Conservation (phyloP, 2,113 vertebrate species). For the Leptobrachium leishanense region DNA sequence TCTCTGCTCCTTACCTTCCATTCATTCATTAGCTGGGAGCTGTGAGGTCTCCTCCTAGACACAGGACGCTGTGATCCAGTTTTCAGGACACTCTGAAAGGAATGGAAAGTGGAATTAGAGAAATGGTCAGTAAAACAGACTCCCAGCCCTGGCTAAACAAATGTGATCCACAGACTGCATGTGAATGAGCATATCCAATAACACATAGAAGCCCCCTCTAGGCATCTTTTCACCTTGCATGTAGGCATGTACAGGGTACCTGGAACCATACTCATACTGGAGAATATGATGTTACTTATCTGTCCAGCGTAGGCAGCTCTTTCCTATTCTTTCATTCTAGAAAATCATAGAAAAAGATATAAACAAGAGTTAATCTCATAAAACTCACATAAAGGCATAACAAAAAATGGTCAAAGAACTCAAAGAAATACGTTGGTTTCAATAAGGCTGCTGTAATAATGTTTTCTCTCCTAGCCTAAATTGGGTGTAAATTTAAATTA, state of each 20-base stretch:
- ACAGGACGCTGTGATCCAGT: background rate
- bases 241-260: no score
- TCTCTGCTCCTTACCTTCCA: slow-evolving; percentile 13
- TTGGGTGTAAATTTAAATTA: slow-evolving; percentile 4
- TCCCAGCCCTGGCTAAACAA: no score
- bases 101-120: slow-evolving; percentile 11
- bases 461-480: slow-evolving; percentile 1
- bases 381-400: background rate
- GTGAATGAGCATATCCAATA: no score
- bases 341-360: slow-evolving; percentile 13
- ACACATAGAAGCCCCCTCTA: no score
- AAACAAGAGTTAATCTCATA: slow-evolving; percentile 14
- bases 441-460: slow-evolving; percentile 8
- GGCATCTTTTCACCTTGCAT: no score
- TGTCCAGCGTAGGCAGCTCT: slow-evolving; percentile 5
- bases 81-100: slow-evolving; percentile 20
- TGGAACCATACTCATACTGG: background rate
- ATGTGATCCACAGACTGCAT: no score
- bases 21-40: background rate
- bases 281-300: slow-evolving; percentile 3
- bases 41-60: background rate
- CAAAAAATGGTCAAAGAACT: background rate
- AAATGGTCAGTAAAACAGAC: background rate
- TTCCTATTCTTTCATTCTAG: slow-evolving; percentile 1
- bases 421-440: background rate